Percentiles rank a stretch among this genome's conserved stretches.
Evolutionary conservation across 2,888 invertebrate species (phyloP).

Genomic region (Drosophila antonietae): DNA sequence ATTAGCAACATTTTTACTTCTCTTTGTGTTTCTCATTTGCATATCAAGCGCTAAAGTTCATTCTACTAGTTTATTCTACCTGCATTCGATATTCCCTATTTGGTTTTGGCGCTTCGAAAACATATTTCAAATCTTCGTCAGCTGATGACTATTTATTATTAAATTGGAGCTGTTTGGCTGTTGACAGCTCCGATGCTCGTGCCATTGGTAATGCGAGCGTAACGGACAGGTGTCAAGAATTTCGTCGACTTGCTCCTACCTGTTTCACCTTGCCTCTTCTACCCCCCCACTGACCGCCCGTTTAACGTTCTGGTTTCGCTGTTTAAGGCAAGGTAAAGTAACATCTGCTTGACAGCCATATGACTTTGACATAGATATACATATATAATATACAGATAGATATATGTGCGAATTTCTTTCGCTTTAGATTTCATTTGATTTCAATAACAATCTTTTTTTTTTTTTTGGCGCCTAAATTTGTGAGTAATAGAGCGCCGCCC

Average conservation of each 20-base stretch:
- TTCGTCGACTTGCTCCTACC: constrained; percentile 24
- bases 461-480: constrained; percentile 2
- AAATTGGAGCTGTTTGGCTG: constrained; percentile 18
- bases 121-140: background rate
- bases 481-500: constrained; percentile 5
- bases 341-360: constrained; percentile 16
- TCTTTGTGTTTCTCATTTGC: background rate
- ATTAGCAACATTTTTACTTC: too few relatives aligned
- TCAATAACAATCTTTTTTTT: background rate
- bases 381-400: background rate
- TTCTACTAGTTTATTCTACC: background rate
- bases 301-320: constrained; percentile 12
- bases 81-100: background rate
- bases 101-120: background rate
- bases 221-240: constrained; percentile 55
- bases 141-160: constrained; percentile 16
- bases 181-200: constrained; percentile 17
- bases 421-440: constrained; percentile 43
- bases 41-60: background rate
- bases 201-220: constrained; percentile 52
- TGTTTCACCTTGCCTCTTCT: background rate
- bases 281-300: background rate
- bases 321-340: constrained; percentile 28
- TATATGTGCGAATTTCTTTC: constrained; percentile 23
- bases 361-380: constrained; percentile 68